Evolutionary conservation across 53 echinoderm and acorn worm species (phyloP).

Genomic region (Patiria pectinifera): DNA sequence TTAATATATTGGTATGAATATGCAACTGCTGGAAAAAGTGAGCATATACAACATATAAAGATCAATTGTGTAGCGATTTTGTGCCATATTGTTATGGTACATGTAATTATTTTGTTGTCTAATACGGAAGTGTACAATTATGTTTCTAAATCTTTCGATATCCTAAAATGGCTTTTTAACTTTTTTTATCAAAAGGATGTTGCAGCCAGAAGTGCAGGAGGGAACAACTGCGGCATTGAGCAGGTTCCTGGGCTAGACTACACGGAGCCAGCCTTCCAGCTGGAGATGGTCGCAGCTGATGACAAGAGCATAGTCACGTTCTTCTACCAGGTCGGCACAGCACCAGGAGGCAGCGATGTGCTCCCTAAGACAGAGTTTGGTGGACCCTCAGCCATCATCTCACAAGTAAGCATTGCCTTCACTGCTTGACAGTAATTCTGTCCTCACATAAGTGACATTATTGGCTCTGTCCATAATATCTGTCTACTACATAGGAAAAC

Average conservation of each 20-base stretch:
- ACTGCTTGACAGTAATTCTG: not conserved
- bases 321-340: constrained; percentile 60
- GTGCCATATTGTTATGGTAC: too few relatives aligned
- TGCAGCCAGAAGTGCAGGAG: not conserved
- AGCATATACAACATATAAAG: too few relatives aligned
- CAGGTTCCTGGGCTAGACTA: constrained; percentile 65
- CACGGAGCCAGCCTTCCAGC: constrained; percentile 67
- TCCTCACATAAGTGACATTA: not conserved
- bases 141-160: too few relatives aligned
- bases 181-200: not conserved
- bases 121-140: too few relatives aligned
- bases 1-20: too few relatives aligned
- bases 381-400: constrained; percentile 59
- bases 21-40: too few relatives aligned
- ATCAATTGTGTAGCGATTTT: too few relatives aligned
- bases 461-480: too few relatives aligned
- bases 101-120: too few relatives aligned
- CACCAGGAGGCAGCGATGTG: constrained; percentile 62
- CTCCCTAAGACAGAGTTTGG: constrained; percentile 42
- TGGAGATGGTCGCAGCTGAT: constrained; percentile 58
- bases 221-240: constrained; percentile 21
- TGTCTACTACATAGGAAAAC: too few relatives aligned
- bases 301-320: constrained; percentile 61
- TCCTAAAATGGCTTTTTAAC: too few relatives aligned
- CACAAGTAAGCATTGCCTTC: constrained; percentile 28